Evolutionary conservation across 2,888 invertebrate genomes (phyloP), one percentile per base, ranked within the genome.

Genomic region (Aromia moschata): DNA sequence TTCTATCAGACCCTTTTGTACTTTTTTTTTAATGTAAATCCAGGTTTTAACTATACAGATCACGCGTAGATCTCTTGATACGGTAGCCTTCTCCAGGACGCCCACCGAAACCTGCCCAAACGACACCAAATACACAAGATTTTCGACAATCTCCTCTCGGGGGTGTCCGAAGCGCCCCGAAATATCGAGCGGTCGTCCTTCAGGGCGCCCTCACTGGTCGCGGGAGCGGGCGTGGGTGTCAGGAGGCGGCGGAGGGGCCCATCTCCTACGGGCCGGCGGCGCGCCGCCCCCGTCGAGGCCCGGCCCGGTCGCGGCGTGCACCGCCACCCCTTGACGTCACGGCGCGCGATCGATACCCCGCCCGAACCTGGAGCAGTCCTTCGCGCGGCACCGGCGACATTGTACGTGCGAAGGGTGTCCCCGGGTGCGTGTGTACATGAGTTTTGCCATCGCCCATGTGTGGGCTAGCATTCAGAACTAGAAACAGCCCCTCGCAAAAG

Each of bases 401-500:
- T 73, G 74, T 73, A 71, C 69, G 73, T 72, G 70, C 60, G 44
- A 49, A 47, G 52, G 55, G 60, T 70, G 65, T 65, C 66, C 65
- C n/a, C n/a, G n/a, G 62, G 45, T 62, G 65, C 62, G 58, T 55
- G 62, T 60, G 73, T 76, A 76, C 73, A 79, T 79, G 79, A 77
- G 67, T 72, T 70, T 73, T 73, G 80, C 78, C 82, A 82, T 84
- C 84, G 89, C 90, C 89, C 92, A 94, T 94, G 94, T 93, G 91
- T 87, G 93, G 93, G 87, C 89, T 93, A 90, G 92, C 90, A 85
- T 94, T 94, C 90, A 94, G 90, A 86, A 94, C 94, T 83, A 92
- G 94, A 84, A 95, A 95, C 86, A 94, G 93, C 87, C 95, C 95
- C 87, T 94, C 94, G 85, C 94, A 94, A 87, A 94, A 94, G 88